phyloP scores from a whole-genome alignment of 1,140 invertebrate species.

The Elysia chlorotica region DNA sequence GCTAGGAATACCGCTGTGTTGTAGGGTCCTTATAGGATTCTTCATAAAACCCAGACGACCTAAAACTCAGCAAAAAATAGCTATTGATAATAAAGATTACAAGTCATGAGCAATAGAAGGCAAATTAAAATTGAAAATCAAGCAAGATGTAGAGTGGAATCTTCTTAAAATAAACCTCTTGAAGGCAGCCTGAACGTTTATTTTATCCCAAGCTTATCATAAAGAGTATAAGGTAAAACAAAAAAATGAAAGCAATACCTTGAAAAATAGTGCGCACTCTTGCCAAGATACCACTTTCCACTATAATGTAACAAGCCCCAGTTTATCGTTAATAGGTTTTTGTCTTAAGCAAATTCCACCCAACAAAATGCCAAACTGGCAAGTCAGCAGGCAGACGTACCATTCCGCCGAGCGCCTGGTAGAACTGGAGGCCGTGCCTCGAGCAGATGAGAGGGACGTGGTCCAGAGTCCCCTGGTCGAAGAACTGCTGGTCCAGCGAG shows the following conservation, averaged over 20 bases:
- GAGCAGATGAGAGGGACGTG: constrained; percentile 34
- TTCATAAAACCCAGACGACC: too few relatives aligned
- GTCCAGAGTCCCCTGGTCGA: constrained; percentile 42
- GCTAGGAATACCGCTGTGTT: too few relatives aligned
- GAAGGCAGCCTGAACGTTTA: background rate
- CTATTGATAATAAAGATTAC: too few relatives aligned
- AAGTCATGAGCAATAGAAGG: too few relatives aligned
- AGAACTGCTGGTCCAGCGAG: constrained; percentile 35
- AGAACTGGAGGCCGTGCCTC: constrained; percentile 36
- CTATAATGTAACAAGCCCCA: background rate
- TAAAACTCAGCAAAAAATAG: too few relatives aligned
- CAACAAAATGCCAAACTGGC: background rate
- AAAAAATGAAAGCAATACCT: background rate
- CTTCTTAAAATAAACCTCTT: background rate
- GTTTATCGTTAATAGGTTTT: background rate
- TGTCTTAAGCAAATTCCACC: background rate
- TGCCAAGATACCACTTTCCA: background rate
- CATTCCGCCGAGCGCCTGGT: constrained; percentile 40
- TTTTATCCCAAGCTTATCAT: background rate
- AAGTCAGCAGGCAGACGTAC: constrained; percentile 1
- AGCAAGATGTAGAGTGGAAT: too few relatives aligned
- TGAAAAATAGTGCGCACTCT: background rate
- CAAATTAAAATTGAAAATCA: too few relatives aligned
- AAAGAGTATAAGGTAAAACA: background rate
- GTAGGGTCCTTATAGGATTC: too few relatives aligned